Evolutionary conservation across 1,140 invertebrate species (phyloP), one percentile per base, ranked within the genome.

Genomic region (Capitella teleta): DNA sequence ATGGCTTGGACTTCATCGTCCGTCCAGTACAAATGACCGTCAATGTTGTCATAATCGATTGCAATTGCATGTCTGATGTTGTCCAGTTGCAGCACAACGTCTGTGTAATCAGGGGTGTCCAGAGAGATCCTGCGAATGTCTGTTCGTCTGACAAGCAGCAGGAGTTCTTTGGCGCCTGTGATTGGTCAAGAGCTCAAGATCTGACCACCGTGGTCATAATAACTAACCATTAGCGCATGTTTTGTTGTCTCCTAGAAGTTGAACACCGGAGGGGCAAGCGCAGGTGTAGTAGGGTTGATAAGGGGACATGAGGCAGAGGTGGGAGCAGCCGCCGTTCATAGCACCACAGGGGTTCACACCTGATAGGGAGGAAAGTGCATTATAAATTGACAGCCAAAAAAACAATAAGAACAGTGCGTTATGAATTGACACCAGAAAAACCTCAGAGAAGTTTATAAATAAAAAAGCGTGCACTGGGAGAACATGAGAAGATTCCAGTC

Each of bases 191-290:
- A n/a, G n/a, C n/a, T n/a, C n/a, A n/a, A n/a, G n/a, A n/a, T n/a
- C n/a, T n/a, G n/a, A n/a, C n/a, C n/a, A n/a, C n/a, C n/a, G n/a
- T n/a, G n/a, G n/a, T n/a, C n/a, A n/a, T n/a, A 43, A 23, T 23
- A 45, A 5, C 59, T 81, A 83, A 53, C 83, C 82, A 53, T 81
- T 74, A 4, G 80, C 78, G 68, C 88, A 92, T 0, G 80, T 86
- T 59, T 76, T 82, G 32, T 77, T 74, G 66, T 89, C 82, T 28
- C 81, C 73, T 1, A 82, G 62, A 2, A 92, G 70, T 12, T 81
- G 81, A 59, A 79, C 93, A 10, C 95, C 95, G 24, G 92, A 86
- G 51, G 87, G 86, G 70, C 95, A 99, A 59, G 87, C 85, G 66
- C 94, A 98, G 1, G 81, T 82, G 64, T 84, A 93, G 3, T 83